Conservation (phyloP, 2,888 invertebrate species). For the Nomada ruficornis region DNA sequence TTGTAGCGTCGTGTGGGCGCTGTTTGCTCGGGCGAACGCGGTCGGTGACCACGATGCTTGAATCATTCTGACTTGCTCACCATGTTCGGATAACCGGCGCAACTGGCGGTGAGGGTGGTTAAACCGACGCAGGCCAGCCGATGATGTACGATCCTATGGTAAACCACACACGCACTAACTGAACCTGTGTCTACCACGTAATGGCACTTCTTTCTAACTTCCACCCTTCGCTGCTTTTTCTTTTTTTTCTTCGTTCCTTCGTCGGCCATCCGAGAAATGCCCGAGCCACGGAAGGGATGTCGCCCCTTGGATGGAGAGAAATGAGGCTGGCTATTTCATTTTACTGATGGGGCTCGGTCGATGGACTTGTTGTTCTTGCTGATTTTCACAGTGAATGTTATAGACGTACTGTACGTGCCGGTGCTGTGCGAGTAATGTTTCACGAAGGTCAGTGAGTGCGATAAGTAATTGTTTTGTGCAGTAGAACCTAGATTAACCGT, state of each 20-base stretch:
- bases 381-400: too few relatives aligned
- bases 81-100: conserved; percentile 62
- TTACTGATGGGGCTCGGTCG: too few relatives aligned
- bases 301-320: too few relatives aligned
- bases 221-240: background rate
- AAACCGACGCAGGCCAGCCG: conserved; percentile 68
- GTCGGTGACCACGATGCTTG: conserved; percentile 49
- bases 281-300: background rate
- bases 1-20: conserved; percentile 17
- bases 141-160: conserved; percentile 81
- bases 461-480: too few relatives aligned
- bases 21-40: conserved; percentile 33
- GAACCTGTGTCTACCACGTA: conserved; percentile 42
- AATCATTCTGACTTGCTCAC: conserved; percentile 63
- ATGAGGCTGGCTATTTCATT: too few relatives aligned
- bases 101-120: conserved; percentile 60
- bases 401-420: too few relatives aligned
- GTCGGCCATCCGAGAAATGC: background rate
- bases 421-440: too few relatives aligned
- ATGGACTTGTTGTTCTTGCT: too few relatives aligned
- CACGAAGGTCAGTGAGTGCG: too few relatives aligned
- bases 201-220: conserved; percentile 30
- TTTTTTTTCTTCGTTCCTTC: too few relatives aligned
- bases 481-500: too few relatives aligned
- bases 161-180: conserved; percentile 77